phyloP scores from a whole-genome alignment of 2,797 vertebrate genomes.

The Babyrousa celebensis region DNA sequence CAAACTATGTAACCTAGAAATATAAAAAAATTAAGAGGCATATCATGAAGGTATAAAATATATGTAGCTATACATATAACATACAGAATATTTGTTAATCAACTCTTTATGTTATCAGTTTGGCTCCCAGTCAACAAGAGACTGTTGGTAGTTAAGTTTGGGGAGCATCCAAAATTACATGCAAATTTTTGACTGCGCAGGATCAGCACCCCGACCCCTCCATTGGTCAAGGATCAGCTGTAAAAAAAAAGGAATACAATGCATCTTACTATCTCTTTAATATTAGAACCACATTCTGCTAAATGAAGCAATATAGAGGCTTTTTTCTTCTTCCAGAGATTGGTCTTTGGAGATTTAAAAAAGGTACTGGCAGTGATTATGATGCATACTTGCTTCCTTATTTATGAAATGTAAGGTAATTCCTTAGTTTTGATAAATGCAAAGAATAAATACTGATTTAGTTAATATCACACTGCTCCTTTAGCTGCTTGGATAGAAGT shows the following conservation, averaged over 20 bases:
- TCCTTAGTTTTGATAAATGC: constrained; percentile 43
- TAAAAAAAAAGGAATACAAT: neutral
- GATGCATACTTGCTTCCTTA: neutral
- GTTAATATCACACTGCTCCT: neutral
- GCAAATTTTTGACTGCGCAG: neutral
- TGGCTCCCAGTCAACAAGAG: neutral
- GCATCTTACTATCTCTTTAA: constrained; percentile 31
- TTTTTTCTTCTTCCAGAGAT: constrained; percentile 8
- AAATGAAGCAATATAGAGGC: neutral
- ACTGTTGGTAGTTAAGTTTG: neutral
- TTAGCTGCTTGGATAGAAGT: neutral
- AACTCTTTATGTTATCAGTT: neutral
- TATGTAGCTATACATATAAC: neutral
- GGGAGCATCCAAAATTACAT: neutral
- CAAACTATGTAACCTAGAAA: neutral
- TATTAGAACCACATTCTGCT: constrained; percentile 12
- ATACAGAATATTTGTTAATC: neutral
- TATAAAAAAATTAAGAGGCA: neutral
- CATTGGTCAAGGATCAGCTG: neutral
- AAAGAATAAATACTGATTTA: constrained; percentile 36
- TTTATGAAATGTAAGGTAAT: constrained; percentile 25
- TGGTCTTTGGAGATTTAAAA: constrained; percentile 43
- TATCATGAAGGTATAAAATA: neutral
- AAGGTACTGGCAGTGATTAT: neutral
- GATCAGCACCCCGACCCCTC: neutral